Percentiles rank a stretch among this genome's conserved stretches.
Evolutionary conservation across 2,113 vertebrate species (phyloP).

Genomic region (Nerophis lumbriciformis): DNA sequence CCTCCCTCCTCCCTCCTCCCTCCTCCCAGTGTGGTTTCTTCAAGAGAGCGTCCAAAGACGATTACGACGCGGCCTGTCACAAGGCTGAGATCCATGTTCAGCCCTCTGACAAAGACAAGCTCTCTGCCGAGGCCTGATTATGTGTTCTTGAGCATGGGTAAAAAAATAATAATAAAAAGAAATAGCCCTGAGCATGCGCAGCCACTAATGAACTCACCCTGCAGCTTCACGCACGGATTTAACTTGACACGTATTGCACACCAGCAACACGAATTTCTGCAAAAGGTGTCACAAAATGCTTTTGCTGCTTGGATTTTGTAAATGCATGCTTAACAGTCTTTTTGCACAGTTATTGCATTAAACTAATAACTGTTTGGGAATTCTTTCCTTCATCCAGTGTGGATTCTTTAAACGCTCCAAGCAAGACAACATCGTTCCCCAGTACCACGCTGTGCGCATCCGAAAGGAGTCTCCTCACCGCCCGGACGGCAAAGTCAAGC

Average conservation of each 20-base stretch:
- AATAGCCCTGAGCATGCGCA: conserved; percentile 70
- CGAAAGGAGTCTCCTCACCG: conserved; percentile 81
- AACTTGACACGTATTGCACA: conserved; percentile 44
- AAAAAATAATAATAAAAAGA: conserved; percentile 39
- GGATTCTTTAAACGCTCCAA: conserved; percentile 95
- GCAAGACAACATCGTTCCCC: conserved; percentile 86
- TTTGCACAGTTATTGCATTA: background rate
- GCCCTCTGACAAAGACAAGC: conserved; percentile 98
- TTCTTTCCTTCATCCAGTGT: conserved; percentile 70
- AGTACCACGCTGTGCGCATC: conserved; percentile 91
- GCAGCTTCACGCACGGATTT: conserved; percentile 26
- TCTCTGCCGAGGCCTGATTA: conserved; percentile 91
- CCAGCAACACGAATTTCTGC: conserved; percentile 3
- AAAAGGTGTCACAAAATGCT: conserved; percentile 30
- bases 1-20: conserved; percentile 84
- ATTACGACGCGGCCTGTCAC: conserved; percentile 92
- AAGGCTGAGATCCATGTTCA: conserved; percentile 99
- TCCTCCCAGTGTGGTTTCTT: conserved; percentile 96
- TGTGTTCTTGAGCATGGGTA: conserved; percentile 83
- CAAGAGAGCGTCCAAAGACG: conserved; percentile 95
- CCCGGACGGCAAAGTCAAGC: conserved; percentile 73
- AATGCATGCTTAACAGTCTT: conserved; percentile 47
- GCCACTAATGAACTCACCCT: conserved; percentile 68
- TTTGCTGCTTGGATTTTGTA: background rate
- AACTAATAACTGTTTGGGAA: conserved; percentile 9